Conservation (phyloP, 2,113 vertebrate species). For the Microcebus jonahi region DNA sequence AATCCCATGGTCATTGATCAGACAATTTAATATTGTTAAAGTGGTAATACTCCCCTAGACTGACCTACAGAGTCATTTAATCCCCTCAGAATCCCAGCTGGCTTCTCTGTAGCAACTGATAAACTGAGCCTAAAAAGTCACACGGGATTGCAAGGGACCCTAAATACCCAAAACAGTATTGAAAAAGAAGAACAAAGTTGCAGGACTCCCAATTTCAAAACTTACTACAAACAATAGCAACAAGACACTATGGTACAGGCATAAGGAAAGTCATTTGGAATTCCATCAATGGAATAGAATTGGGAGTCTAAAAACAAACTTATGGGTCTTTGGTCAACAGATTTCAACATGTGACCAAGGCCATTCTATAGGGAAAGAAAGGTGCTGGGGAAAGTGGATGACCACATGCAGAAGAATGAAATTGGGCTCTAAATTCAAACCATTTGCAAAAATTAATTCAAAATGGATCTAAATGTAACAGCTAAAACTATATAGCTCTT, state of each 20-base stretch:
- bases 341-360: neutral
- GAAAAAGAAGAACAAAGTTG: slow-evolving; percentile 11
- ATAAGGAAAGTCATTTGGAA: neutral
- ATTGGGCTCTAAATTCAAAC: neutral
- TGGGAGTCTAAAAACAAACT: neutral
- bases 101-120: neutral
- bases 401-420: neutral
- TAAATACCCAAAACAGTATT: neutral
- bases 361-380: neutral
- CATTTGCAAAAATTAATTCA: neutral
- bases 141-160: neutral
- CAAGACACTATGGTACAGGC: neutral
- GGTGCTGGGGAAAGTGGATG: neutral
- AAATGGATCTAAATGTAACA: neutral
- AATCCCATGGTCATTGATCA: neutral
- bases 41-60: neutral
- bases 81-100: neutral
- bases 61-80: neutral
- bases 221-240: neutral
- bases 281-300: neutral
- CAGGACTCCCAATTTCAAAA: neutral
- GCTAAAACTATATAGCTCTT: neutral
- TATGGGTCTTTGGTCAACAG: neutral
- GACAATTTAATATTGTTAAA: neutral
- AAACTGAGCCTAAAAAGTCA: neutral